Evolutionary conservation across 1,140 invertebrate species (phyloP).

Genomic region (Panagrolaimus sp.): DNA sequence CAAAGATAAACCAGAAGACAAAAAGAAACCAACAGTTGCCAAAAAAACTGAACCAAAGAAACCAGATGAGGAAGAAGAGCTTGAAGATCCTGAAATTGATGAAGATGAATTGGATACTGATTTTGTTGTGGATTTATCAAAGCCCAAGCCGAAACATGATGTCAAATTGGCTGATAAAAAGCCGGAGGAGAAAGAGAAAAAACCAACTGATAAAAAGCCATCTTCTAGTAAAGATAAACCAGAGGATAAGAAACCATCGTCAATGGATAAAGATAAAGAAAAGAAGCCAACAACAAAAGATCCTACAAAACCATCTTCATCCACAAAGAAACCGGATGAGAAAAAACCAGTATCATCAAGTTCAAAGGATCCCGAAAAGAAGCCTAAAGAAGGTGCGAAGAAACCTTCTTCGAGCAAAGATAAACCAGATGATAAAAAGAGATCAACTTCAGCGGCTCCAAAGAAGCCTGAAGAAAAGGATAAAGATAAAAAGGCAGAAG

Average conservation of each 20-base stretch:
- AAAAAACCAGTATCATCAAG: not conserved
- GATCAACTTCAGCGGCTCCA: not conserved
- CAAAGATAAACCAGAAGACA: not conserved
- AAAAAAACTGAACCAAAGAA: not conserved
- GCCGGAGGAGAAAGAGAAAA: not conserved
- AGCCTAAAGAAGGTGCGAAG: not conserved
- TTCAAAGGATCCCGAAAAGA: slow-evolving; percentile 10
- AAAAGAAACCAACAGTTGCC: not conserved
- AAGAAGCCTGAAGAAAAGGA: slow-evolving; percentile 13
- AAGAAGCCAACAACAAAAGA: not conserved
- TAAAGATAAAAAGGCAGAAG: not conserved
- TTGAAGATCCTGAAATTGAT: not conserved
- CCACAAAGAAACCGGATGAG: not conserved
- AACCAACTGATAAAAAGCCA: not conserved
- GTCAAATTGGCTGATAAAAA: not conserved
- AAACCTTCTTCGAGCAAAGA: not conserved
- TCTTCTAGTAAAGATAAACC: not conserved
- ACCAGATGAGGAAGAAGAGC: not conserved
- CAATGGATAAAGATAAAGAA: not conserved
- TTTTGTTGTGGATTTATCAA: slow-evolving; percentile 4
- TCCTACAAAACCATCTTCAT: not conserved
- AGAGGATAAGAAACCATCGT: slow-evolving; percentile 9
- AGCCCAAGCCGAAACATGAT: not conserved
- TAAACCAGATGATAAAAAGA: not conserved
- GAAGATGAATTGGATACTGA: slow-evolving; percentile 6